Percentiles rank a stretch among this genome's conserved stretches.
phyloP scores from a whole-genome alignment of 2,888 invertebrate species.

The Leptinotarsa tumamoca region DNA sequence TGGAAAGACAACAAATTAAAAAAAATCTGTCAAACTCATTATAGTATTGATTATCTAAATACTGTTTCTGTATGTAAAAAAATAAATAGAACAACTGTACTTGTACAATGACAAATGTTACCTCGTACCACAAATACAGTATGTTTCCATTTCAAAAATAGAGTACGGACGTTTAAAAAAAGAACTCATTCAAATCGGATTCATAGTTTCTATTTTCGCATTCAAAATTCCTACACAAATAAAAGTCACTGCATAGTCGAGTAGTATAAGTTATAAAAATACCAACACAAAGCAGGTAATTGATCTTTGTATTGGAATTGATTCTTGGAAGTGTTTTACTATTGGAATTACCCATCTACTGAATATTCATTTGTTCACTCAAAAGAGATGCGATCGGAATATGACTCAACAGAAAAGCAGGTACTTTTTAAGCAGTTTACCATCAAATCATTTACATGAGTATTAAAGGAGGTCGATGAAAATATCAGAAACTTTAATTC shows the following conservation, averaged over 20 bases:
- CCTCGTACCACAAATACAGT: neutral
- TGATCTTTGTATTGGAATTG: neutral
- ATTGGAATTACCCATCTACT: neutral
- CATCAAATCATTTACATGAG: no score
- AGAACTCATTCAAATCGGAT: neutral
- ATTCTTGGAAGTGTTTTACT: neutral
- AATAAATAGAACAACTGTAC: neutral
- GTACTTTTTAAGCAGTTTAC: no score
- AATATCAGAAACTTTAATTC: no score
- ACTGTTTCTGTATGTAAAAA: neutral
- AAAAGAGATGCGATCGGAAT: neutral
- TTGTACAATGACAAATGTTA: neutral
- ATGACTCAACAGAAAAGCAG: neutral
- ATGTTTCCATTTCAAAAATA: constrained; percentile 3
- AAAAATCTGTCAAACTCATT: neutral
- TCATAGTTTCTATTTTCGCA: constrained; percentile 12
- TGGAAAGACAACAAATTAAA: neutral
- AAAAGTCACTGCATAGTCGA: neutral
- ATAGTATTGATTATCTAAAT: no score
- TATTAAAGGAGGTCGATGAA: no score
- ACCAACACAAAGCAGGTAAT: neutral
- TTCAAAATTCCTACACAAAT: neutral
- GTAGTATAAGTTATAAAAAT: neutral
- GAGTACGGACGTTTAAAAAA: neutral
- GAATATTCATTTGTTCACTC: neutral